These are phyloP conservation scores for Drosophila punjabiensis DNA, from an alignment of 1,140 invertebrate genomes.

Conservation along the genomic window DNA sequence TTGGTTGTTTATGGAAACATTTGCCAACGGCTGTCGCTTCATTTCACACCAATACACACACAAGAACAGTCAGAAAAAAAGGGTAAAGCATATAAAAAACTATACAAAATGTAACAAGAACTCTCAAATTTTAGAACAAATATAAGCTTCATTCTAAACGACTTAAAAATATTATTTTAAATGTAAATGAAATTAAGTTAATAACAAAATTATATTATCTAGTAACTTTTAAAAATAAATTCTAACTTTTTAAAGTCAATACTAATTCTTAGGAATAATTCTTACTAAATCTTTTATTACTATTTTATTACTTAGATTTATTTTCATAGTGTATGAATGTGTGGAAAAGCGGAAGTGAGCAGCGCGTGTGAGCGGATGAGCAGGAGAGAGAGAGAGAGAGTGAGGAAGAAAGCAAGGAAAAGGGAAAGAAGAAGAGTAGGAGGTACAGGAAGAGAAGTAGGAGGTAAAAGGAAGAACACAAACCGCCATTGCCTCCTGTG, in stretches of 20 bases:
- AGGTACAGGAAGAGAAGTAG: not conserved
- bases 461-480: slow-evolving; percentile 9
- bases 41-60: slow-evolving; percentile 61
- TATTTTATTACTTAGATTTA: not conserved
- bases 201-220: no score
- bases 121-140: not conserved
- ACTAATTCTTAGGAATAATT: no score
- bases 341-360: slow-evolving; percentile 61
- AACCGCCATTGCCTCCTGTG: slow-evolving; percentile 62
- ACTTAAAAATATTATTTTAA: not conserved
- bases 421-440: slow-evolving; percentile 4
- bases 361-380: slow-evolving; percentile 42
- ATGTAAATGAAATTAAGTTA: not conserved
- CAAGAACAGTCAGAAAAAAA: slow-evolving; percentile 13
- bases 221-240: not conserved
- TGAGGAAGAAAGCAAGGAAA: not conserved
- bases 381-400: not conserved
- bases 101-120: not conserved
- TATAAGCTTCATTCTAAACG: fast-evolving
- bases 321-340: slow-evolving; percentile 6
- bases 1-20: slow-evolving; percentile 80
- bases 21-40: slow-evolving; percentile 78
- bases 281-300: not conserved
- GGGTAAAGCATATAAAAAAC: not conserved
- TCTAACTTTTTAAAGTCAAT: not conserved